A percentile compares a stretch with the other conserved stretches of the same genome.
phyloP scores from a whole-genome alignment of 2,888 invertebrate species.

The Dexiosoma caninum region DNA sequence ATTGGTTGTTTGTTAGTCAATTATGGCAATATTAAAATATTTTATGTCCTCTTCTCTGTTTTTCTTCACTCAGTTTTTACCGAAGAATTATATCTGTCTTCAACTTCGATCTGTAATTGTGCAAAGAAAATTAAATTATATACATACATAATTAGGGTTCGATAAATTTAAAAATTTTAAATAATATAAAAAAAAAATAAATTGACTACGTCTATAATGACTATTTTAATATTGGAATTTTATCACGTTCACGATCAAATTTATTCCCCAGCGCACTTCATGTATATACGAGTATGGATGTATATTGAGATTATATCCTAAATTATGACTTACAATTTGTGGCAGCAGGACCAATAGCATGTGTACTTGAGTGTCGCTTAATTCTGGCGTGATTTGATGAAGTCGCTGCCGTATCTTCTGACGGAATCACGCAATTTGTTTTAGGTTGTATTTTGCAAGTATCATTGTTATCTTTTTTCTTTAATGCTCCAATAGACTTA shows the following conservation, averaged over 20 bases:
- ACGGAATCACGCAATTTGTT: neutral
- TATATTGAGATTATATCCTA: too few relatives aligned
- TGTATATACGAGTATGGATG: too few relatives aligned
- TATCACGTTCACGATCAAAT: too few relatives aligned
- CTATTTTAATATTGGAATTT: too few relatives aligned
- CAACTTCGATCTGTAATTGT: conserved; percentile 48
- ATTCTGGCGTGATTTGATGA: conserved; percentile 64
- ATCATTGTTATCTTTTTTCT: neutral
- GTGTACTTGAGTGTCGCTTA: conserved; percentile 73
- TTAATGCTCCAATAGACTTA: neutral
- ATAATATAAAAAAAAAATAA: too few relatives aligned
- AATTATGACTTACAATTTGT: conserved; percentile 62
- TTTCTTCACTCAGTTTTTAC: neutral
- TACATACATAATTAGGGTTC: too few relatives aligned
- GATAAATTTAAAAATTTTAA: too few relatives aligned
- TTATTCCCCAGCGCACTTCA: too few relatives aligned
- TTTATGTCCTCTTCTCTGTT: neutral
- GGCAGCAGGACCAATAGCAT: conserved; percentile 66
- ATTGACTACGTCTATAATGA: too few relatives aligned
- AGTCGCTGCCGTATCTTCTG: neutral
- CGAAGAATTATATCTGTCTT: conserved; percentile 24
- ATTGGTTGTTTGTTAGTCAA: neutral
- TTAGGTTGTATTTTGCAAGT: neutral
- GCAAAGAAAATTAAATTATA: neutral
- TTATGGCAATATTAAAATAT: neutral